Percentiles rank a stretch among this genome's conserved stretches.
phyloP scores from a whole-genome alignment of 2,113 vertebrate species.

The Agelaius tricolor region DNA sequence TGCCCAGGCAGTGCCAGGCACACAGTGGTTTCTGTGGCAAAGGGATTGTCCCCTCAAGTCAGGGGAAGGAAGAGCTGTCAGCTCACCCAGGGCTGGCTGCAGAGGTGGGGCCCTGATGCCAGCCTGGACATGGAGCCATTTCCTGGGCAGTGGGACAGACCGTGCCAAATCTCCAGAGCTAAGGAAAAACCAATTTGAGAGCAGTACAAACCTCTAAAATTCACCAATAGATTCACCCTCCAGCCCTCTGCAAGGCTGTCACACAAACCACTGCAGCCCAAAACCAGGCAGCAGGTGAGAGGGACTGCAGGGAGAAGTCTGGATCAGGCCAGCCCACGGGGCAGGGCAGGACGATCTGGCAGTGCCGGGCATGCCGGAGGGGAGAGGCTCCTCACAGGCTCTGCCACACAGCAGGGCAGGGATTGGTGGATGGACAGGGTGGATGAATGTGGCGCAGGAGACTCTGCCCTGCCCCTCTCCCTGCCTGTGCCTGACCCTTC shows the following conservation, averaged over 20 bases:
- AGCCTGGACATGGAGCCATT: neutral
- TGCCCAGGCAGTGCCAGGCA: neutral
- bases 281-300: neutral
- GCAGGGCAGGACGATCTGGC: accelerated
- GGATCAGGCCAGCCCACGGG: neutral
- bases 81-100: accelerated
- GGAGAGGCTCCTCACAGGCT: neutral
- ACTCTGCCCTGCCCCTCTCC: neutral
- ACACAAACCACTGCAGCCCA: neutral
- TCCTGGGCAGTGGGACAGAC: neutral
- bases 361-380: accelerated
- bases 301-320: neutral
- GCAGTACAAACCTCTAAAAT: neutral
- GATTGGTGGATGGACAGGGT: neutral
- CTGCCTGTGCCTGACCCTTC: neutral
- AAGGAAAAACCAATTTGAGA: neutral
- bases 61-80: neutral
- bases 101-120: neutral
- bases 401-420: accelerated
- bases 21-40: neutral
- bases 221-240: neutral
- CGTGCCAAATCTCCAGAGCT: neutral
- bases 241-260: neutral
- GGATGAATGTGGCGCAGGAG: accelerated
- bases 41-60: neutral